A percentile compares a stretch with the other conserved stretches of the same genome.
Evolutionary conservation across 2,113 vertebrate genomes (phyloP).

Genomic region (Callionymus lyra): DNA sequence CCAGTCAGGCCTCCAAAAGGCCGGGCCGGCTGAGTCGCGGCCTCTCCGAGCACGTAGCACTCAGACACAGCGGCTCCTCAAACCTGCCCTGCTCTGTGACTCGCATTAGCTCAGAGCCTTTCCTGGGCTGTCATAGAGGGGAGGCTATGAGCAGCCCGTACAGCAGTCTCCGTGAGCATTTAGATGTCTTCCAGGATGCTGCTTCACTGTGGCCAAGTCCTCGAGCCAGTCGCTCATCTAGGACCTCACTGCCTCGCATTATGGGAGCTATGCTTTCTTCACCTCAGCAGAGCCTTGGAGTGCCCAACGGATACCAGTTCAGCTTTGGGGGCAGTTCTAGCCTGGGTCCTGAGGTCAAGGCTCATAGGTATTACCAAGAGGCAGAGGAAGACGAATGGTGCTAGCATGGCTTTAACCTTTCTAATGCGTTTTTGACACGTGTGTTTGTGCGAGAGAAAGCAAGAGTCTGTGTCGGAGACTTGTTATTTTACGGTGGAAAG

Average conservation of each 20-base stretch:
- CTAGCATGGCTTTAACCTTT: slow-evolving; percentile 72
- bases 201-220: slow-evolving; percentile 54
- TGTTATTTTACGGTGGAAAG: too few species aligned
- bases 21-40: slow-evolving; percentile 80
- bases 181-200: slow-evolving; percentile 78
- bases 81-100: slow-evolving; percentile 64
- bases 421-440: slow-evolving; percentile 57
- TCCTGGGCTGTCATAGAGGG: slow-evolving; percentile 67
- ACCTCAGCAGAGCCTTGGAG: slow-evolving; percentile 73
- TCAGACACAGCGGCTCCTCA: slow-evolving; percentile 67
- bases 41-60: slow-evolving; percentile 78
- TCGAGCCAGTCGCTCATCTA: slow-evolving; percentile 67
- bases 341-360: slow-evolving; percentile 54
- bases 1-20: slow-evolving; percentile 54
- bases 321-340: slow-evolving; percentile 69
- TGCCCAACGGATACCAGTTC: slow-evolving; percentile 86
- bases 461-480: too few species aligned
- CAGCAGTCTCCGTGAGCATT: slow-evolving; percentile 69
- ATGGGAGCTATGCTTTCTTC: slow-evolving; percentile 76
- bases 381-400: slow-evolving; percentile 87
- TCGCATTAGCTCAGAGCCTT: slow-evolving; percentile 84
- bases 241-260: slow-evolving; percentile 67
- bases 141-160: slow-evolving; percentile 47
- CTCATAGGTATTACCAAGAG: slow-evolving; percentile 76
- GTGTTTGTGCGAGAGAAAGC: not conserved